Conservation (phyloP, 2,888 invertebrate species). For the Hanleya hanleyi region DNA sequence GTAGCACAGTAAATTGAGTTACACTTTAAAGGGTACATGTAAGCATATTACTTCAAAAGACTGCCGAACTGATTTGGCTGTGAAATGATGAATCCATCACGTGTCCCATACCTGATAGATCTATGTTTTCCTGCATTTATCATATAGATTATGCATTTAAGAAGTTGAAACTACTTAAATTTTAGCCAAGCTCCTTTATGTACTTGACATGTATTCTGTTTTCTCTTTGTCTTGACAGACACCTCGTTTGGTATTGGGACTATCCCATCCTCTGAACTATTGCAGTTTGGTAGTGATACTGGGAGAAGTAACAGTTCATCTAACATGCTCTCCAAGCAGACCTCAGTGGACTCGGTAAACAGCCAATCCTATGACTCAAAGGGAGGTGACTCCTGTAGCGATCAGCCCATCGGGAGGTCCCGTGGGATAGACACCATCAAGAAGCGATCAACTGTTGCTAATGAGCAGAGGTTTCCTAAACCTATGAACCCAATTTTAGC, state of each 20-base stretch:
- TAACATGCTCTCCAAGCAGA: not conserved
- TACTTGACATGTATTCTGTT: too few relatives aligned
- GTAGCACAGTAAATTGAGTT: too few relatives aligned
- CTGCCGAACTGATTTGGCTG: too few relatives aligned
- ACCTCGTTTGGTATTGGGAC: not conserved
- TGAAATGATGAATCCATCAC: too few relatives aligned
- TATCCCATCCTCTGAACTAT: not conserved
- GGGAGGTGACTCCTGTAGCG: not conserved
- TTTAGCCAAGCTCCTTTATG: too few relatives aligned
- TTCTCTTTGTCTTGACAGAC: too few relatives aligned
- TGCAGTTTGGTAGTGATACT: not conserved
- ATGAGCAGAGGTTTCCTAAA: not conserved
- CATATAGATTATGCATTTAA: too few relatives aligned
- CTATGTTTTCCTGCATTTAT: too few relatives aligned
- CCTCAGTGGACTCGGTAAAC: not conserved
- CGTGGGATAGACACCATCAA: constrained; percentile 34
- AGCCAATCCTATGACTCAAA: not conserved
- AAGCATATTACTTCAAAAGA: too few relatives aligned
- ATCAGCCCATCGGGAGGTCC: constrained; percentile 10
- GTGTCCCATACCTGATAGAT: too few relatives aligned
- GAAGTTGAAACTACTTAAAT: too few relatives aligned
- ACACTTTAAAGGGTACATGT: too few relatives aligned
- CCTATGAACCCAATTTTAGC: not conserved
- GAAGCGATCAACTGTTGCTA: constrained; percentile 12
- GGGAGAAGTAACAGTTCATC: not conserved